Percentiles rank a stretch among this genome's conserved stretches.
Evolutionary conservation across 2,797 vertebrate genomes (phyloP).

Genomic region (Trematocara caparti): DNA sequence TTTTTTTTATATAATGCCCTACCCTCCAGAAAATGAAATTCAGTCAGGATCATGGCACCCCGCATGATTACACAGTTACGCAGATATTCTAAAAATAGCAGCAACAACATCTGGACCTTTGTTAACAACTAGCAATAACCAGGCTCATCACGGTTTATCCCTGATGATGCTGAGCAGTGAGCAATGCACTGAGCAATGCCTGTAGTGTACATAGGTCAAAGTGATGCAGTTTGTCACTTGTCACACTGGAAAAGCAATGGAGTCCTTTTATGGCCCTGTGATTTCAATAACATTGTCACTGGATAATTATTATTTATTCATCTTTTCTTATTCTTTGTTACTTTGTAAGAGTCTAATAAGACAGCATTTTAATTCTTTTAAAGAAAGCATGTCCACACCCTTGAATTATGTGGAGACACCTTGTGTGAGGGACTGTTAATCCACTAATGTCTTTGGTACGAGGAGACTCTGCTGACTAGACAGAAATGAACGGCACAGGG

Average conservation of each 20-base stretch:
- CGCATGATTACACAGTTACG: not conserved
- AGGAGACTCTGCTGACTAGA: slow-evolving; percentile 58
- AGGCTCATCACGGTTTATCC: not conserved
- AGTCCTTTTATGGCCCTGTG: not conserved
- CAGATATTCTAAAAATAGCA: not conserved
- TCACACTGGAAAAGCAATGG: not conserved
- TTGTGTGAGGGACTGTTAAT: slow-evolving; percentile 58
- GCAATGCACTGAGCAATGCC: not conserved
- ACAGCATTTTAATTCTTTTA: not conserved
- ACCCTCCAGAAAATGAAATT: not conserved
- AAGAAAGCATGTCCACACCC: slow-evolving; percentile 43
- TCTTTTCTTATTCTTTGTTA: not conserved
- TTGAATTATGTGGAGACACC: slow-evolving; percentile 57
- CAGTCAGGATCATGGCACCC: not conserved
- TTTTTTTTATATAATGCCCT: not conserved
- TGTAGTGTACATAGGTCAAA: not conserved
- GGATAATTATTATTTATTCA: not conserved
- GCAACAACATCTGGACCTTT: not conserved
- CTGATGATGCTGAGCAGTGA: not conserved
- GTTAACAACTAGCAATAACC: not conserved
- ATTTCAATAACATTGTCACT: not conserved
- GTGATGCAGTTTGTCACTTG: not conserved
- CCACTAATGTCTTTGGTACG: slow-evolving; percentile 58
- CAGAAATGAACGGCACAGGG: slow-evolving; percentile 38
- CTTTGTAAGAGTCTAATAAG: not conserved